Base-by-base conservation (phyloP, 2,888 invertebrate genomes). In the Dysmachus trigonus region DNA sequence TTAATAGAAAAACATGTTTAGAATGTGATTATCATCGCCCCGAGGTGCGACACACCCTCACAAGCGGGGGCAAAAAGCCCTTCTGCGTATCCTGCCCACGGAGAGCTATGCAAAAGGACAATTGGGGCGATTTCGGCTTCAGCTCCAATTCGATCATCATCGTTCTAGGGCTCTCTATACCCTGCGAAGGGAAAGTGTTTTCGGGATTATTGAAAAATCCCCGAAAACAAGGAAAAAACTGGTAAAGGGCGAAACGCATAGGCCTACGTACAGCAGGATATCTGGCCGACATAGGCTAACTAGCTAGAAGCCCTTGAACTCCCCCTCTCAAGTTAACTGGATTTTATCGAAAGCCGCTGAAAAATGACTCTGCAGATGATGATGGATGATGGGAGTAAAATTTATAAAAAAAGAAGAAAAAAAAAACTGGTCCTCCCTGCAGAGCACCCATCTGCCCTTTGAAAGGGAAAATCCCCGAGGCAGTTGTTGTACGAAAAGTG, bases 1-100 rank as follows among this genome's bases (percentile, higher is more conserved):
- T 74, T 74, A 74, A 74, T 74, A 31, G 74, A 74, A 74, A 74
- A 74, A 74, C 74, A 74, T 74, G 74, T n/a, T 74, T 74, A 10
- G 74, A 74, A 74, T 74, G 74, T 33, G 74, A 74, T 74, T 74
- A 74, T 35, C 74, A 31, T 74, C 33, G 18, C 33, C 74, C 74
- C 18, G 33, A 31, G 71, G 47, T 47, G 47, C 18, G 47, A 47
- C 47, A 47, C 47, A 13, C 47, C 47, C 47, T 6, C 47, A n/a
- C n/a, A 47, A n/a, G 1, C n/a, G n/a, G n/a, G n/a, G n/a, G n/a
- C n/a, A n/a, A n/a, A n/a, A n/a, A 47, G 47, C 47, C 47, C 18
- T 47, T 47, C 6, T 47, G 47, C n/a, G 47, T 5, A 47, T 15
- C 47, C 18, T 47, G 47, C 47, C 33, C n/a, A n/a, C n/a, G 47